These are phyloP conservation scores for Ormyrus labotus DNA, from an alignment of 2,888 invertebrate genomes.

Conservation along the genomic window DNA sequence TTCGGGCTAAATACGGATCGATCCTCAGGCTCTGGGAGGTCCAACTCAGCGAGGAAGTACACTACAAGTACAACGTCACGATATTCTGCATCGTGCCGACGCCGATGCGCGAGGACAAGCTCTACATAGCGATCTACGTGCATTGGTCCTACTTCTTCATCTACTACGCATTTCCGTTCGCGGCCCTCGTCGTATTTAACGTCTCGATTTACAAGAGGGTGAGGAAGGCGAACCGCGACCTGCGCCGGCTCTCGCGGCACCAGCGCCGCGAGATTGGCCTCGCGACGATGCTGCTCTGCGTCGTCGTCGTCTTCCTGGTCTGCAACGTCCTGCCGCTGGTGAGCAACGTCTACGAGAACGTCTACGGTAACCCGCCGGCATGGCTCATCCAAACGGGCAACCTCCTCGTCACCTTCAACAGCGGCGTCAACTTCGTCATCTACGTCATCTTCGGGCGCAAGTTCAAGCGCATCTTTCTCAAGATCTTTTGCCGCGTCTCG, in stretches of 20 bases:
- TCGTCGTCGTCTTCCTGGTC: slow-evolving; percentile 95
- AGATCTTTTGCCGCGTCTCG: slow-evolving; percentile 83
- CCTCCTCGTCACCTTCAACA: slow-evolving; percentile 96
- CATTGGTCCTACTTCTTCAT: slow-evolving; percentile 96
- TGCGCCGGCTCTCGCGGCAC: slow-evolving; percentile 91
- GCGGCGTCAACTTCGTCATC: slow-evolving; percentile 97
- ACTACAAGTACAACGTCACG: slow-evolving; percentile 77
- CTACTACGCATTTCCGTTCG: slow-evolving; percentile 95
- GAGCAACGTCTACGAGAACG: slow-evolving; percentile 90
- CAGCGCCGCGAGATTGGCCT: slow-evolving; percentile 95
- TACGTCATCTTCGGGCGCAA: slow-evolving; percentile 99
- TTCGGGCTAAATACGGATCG: too few relatives aligned
- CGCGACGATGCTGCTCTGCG: slow-evolving; percentile 95
- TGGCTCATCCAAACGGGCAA: slow-evolving; percentile 90
- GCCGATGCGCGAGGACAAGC: slow-evolving; percentile 81
- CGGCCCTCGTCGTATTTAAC: slow-evolving; percentile 92
- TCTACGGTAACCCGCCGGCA: slow-evolving; percentile 81
- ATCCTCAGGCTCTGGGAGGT: slow-evolving; percentile 83
- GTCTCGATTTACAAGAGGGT: slow-evolving; percentile 92
- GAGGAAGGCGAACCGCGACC: slow-evolving; percentile 91
- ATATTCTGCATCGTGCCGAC: slow-evolving; percentile 86
- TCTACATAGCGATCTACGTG: slow-evolving; percentile 91
- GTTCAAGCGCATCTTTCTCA: slow-evolving; percentile 91
- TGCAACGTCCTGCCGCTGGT: slow-evolving; percentile 93
- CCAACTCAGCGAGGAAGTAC: slow-evolving; percentile 73